These are phyloP conservation scores for Clunio marinus DNA, from an alignment of 2,888 invertebrate species.

Conservation along the genomic window DNA sequence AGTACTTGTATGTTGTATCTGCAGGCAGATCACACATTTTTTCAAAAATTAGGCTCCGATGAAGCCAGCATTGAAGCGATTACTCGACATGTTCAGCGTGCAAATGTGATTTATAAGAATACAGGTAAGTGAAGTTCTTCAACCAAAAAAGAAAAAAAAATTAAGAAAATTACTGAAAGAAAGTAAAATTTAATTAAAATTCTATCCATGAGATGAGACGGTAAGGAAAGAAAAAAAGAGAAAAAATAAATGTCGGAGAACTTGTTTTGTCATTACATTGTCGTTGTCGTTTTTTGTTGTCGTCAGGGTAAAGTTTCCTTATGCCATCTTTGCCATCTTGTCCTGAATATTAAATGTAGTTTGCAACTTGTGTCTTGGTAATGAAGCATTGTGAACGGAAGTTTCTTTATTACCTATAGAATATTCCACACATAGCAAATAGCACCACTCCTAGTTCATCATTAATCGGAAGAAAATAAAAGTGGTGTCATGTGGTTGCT, in stretches of 20 bases:
- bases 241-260: no score
- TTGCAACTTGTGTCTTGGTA: not conserved
- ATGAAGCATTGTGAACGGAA: not conserved
- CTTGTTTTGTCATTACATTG: not conserved
- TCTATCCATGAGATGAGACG: not conserved
- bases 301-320: not conserved
- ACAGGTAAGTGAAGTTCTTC: conserved; percentile 58
- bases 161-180: no score
- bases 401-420: no score
- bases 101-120: conserved; percentile 81
- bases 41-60: conserved; percentile 87
- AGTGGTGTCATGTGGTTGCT: no score
- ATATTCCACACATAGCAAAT: no score
- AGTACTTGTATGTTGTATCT: conserved; percentile 93
- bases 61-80: conserved; percentile 94
- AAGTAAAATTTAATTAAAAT: conserved; percentile 13
- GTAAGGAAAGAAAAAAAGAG: no score
- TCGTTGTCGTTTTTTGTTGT: no score
- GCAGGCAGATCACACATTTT: conserved; percentile 95
- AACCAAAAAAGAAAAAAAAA: no score
- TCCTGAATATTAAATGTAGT: not conserved
- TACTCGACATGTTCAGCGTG: conserved; percentile 89
- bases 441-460: no score
- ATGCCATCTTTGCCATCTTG: not conserved
- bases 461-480: no score